Evolutionary conservation across 1,140 invertebrate species (phyloP).

Genomic region (Drosophila littoralis): DNA sequence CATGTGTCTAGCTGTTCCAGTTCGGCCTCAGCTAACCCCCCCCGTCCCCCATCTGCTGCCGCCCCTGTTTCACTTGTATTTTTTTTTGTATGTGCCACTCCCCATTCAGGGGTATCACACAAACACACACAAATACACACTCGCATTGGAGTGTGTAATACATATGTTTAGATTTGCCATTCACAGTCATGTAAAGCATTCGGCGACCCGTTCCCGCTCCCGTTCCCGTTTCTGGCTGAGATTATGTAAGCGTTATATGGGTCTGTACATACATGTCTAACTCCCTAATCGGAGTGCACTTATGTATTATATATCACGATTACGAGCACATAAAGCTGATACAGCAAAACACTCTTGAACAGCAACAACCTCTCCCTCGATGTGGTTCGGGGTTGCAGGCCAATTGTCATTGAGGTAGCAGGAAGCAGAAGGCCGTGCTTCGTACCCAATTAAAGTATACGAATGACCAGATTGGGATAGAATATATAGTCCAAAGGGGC

Average conservation of each 20-base stretch:
- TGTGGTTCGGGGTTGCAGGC: too few species aligned
- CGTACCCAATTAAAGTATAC: too few species aligned
- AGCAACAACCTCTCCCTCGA: neutral
- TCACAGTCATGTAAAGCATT: constrained; percentile 64
- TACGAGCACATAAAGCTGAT: constrained; percentile 12
- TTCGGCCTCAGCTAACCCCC: constrained; percentile 1
- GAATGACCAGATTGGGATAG: too few species aligned
- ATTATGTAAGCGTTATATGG: constrained; percentile 53
- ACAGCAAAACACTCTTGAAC: neutral
- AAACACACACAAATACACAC: constrained; percentile 19
- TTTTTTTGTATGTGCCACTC: constrained; percentile 32
- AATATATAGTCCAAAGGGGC: too few species aligned
- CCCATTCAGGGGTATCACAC: constrained; percentile 55
- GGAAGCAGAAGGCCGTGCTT: too few species aligned
- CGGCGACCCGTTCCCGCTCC: neutral
- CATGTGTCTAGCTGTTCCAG: constrained; percentile 42
- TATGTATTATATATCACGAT: constrained; percentile 19
- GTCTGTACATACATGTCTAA: constrained; percentile 32
- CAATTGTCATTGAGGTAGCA: too few species aligned
- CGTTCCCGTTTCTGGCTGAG: constrained; percentile 40
- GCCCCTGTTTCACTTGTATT: constrained; percentile 32
- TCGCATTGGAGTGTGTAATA: constrained; percentile 51
- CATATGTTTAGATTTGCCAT: constrained; percentile 82
- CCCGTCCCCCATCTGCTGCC: constrained; percentile 4
- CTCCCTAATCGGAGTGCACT: constrained; percentile 19